Base-by-base conservation (phyloP, 2,888 invertebrate genomes). In the Troides helena region DNA sequence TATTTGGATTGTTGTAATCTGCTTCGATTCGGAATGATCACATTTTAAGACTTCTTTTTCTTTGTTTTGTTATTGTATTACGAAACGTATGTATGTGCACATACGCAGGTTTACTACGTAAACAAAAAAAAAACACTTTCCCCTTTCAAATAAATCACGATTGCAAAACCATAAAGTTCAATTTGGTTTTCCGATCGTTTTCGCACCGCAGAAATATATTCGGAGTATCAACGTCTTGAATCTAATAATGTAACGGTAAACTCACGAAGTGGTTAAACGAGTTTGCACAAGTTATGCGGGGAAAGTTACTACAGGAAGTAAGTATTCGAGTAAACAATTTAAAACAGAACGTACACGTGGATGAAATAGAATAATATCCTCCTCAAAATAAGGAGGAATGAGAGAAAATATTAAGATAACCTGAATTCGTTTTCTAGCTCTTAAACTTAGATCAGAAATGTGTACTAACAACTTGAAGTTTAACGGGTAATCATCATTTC, bases 261-360 rank as follows among this genome's bases (percentile, higher is more conserved):
- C 71, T 76, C 70, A n/a, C 68, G 53, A 69, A 72, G 69, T 75
- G 72, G 71, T 70, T 73, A 73, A 70, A 71, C 62, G 70, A 76
- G 74, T 72, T 75, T 63, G 65, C 62, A 65, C 46, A 69, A 71
- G 72, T 65, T 73, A 62, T 62, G 68, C 68, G 23, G 36, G 7
- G 12, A 7, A 23, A 10, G 23, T 58, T 61, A 61, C 36, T 8
- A n/a, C 46, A 8, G 5, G 60, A 60, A 60, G 60, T 60, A 36
- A 61, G n/a, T 21, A 43, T 43, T n/a, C 61, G n/a, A 58, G 61
- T 61, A 61, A 61, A 61, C 61, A 61, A 61, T 61, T 61, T 61
- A 61, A 43, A 60, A 60, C 36, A 36, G 25, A 46, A 21, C 23
- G 23, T 25, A 59, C n/a, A 14, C 10, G 39, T 46, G 25, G 25